Percentiles rank a stretch among this genome's conserved stretches.
Evolutionary conservation across 2,797 vertebrate species (phyloP).

Genomic region (Anabacerthia variegaticeps): DNA sequence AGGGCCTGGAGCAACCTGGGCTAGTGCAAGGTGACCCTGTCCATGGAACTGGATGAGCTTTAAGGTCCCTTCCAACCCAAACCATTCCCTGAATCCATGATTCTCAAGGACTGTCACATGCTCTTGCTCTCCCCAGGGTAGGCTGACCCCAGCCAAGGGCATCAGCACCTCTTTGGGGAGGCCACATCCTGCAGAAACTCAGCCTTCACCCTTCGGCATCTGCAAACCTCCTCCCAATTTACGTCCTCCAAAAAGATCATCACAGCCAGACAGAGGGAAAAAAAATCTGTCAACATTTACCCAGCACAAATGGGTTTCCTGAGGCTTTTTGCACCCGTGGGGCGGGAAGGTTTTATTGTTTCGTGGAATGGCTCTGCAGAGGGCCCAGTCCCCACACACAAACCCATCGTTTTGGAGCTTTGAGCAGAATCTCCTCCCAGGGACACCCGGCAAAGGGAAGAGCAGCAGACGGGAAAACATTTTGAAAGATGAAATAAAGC

Average conservation of each 20-base stretch:
- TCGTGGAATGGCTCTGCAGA: background rate
- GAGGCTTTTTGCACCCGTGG: background rate
- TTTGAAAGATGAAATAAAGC: background rate
- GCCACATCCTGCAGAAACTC: background rate
- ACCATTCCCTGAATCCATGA: background rate
- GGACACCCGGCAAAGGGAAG: background rate
- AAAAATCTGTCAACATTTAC: background rate
- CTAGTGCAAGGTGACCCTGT: background rate
- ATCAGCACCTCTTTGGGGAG: background rate
- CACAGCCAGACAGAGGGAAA: background rate
- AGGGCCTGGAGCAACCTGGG: background rate
- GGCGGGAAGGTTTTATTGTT: background rate
- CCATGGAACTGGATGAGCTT: background rate
- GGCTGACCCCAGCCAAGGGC: background rate
- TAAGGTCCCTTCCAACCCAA: background rate
- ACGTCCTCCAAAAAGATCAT: background rate
- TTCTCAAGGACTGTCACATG: background rate
- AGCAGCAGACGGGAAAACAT: background rate
- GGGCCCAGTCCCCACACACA: background rate
- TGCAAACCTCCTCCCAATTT: background rate
- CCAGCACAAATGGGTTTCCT: background rate
- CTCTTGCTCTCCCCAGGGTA: background rate
- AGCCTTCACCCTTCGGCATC: background rate
- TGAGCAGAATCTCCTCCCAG: background rate
- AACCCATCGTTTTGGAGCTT: rapidly evolving